Percentiles rank a stretch among this genome's conserved stretches.
Conservation (phyloP, 2,888 invertebrate genomes). For the Tortrix viridana region DNA sequence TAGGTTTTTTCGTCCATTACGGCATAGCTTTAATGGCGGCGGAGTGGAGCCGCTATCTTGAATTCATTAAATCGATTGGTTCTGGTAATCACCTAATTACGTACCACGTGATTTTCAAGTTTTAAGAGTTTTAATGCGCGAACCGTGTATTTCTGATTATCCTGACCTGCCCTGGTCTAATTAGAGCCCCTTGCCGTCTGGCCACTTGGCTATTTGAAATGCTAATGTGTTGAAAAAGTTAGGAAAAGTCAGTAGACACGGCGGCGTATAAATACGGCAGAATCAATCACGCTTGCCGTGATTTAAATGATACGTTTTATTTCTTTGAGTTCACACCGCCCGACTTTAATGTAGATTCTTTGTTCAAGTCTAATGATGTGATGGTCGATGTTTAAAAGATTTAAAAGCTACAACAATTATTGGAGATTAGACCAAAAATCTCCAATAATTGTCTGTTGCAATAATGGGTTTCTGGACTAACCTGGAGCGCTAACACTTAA, state of each 20-base stretch:
- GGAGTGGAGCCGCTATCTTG: conserved; percentile 76
- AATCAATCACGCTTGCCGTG: conserved; percentile 29
- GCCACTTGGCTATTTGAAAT: conserved; percentile 48
- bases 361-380: conserved; percentile 14
- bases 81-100: conserved; percentile 84
- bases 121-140: conserved; percentile 78
- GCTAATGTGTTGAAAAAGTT: conserved; percentile 53
- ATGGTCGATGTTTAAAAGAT: conserved; percentile 20
- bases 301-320: conserved; percentile 23
- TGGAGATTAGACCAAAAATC: not conserved
- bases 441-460: no score
- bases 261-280: conserved; percentile 19
- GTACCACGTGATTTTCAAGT: conserved; percentile 73
- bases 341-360: conserved; percentile 19
- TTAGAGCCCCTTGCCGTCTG: conserved; percentile 57
- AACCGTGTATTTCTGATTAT: conserved; percentile 80
- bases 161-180: conserved; percentile 71
- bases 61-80: conserved; percentile 83
- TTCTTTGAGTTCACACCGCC: conserved; percentile 9
- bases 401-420: conserved; percentile 9
- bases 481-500: conserved; percentile 89
- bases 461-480: conserved; percentile 51
- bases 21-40: conserved; percentile 76
- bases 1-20: conserved; percentile 81
- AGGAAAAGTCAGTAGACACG: conserved; percentile 20